Conservation (phyloP, 2,797 vertebrate genomes). For the Centropyge bicolor region DNA sequence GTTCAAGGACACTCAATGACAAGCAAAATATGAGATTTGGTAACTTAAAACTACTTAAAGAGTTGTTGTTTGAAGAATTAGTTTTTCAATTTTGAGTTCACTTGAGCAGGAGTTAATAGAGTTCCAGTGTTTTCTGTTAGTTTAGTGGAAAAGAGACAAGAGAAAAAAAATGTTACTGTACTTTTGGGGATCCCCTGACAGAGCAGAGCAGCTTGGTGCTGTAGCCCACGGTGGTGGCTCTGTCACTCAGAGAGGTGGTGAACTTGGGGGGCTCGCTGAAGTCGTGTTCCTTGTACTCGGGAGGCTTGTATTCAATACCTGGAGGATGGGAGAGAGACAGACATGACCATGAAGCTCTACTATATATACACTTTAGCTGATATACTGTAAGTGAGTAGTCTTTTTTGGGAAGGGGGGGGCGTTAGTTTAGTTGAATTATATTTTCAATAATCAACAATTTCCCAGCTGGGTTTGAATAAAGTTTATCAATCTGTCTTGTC, state of each 20-base stretch:
- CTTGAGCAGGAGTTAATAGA: not conserved
- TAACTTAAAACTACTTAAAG: too few species aligned
- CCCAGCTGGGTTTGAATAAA: too few species aligned
- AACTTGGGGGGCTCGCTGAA: conserved; percentile 94
- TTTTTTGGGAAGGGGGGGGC: not conserved
- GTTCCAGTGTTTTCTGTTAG: not conserved
- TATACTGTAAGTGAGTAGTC: not conserved
- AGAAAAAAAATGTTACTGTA: conserved; percentile 61
- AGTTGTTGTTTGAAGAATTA: not conserved
- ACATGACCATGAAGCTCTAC: not conserved
- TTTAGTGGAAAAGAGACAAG: not conserved
- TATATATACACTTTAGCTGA: not conserved
- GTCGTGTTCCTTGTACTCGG: conserved; percentile 86
- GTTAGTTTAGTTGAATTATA: not conserved
- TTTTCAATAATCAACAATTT: not conserved
- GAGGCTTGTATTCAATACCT: conserved; percentile 89
- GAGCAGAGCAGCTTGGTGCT: conserved; percentile 94
- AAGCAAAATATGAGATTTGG: not conserved
- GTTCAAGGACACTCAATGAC: not conserved
- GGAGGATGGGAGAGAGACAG: conserved; percentile 11
- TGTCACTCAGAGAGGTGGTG: conserved; percentile 90
- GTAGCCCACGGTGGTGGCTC: conserved; percentile 92
- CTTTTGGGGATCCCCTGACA: conserved; percentile 92
- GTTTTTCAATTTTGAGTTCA: not conserved
- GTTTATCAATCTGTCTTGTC: too few species aligned